A percentile compares a stretch with the other conserved stretches of the same genome.
These are phyloP conservation scores for mouse (Mus musculus) DNA, from an alignment of 2,113 vertebrate genomes.

Conservation along the genomic window GRCm39 chrX:139831501-139832000, in stretches of 20 bases:
- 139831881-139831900: not conserved
- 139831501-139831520: constrained; percentile 38
- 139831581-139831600: not conserved
- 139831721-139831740: not conserved
- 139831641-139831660: constrained; percentile 25
- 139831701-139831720: not conserved
- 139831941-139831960: not conserved
- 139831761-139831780: not conserved
- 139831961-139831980: not conserved
- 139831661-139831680: constrained; percentile 47
- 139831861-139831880: not conserved
- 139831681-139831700: not conserved
- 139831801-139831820: constrained; percentile 31
- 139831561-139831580: constrained; percentile 15
- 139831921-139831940: not conserved
- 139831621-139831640: not conserved
- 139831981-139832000: not conserved
- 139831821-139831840: not conserved
- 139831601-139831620: constrained; percentile 7
- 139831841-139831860: not conserved
- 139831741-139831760: constrained; percentile 7
- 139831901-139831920: not conserved
- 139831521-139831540: constrained; percentile 7
- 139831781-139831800: not conserved
- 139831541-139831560: not conserved